These are phyloP conservation scores for Pseudococcus longispinus DNA, from an alignment of 2,888 invertebrate genomes.

Conservation along the genomic window DNA sequence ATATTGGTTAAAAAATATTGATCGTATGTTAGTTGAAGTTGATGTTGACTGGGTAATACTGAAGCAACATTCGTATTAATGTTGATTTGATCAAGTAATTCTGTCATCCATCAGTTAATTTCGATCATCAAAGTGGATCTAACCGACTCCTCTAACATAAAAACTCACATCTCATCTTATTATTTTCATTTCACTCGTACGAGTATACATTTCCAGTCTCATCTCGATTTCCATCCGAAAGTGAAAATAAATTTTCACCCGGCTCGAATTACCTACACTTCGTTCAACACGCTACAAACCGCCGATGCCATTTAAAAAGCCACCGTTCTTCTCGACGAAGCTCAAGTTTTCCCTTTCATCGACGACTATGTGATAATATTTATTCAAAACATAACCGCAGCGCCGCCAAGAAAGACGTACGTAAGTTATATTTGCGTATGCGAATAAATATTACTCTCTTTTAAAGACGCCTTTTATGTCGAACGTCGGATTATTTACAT, in stretches of 20 bases:
- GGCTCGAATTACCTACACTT: conserved; percentile 11
- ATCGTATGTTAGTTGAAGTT: no score
- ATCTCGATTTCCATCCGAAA: conserved; percentile 32
- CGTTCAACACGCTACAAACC: not conserved
- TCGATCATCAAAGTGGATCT: no score
- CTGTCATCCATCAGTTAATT: no score
- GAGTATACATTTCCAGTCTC: not conserved
- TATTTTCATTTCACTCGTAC: not conserved
- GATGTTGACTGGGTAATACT: no score
- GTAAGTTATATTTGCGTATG: not conserved
- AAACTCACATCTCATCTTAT: not conserved
- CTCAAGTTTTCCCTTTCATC: conserved; percentile 38
- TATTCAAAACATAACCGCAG: not conserved
- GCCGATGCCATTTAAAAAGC: not conserved
- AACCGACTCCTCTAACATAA: not conserved
- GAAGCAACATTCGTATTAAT: no score
- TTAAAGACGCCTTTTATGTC: not conserved
- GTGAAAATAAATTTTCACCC: conserved; percentile 30
- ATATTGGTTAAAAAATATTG: no score
- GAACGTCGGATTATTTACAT: conserved; percentile 9
- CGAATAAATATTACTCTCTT: conserved; percentile 11
- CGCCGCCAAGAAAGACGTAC: not conserved
- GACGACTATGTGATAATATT: conserved; percentile 7
- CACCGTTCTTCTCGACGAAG: not conserved
- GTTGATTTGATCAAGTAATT: no score